Evolutionary conservation across 2,888 invertebrate genomes (phyloP), one percentile per base, ranked within the genome.

Genomic region (Drosophila pegasa): DNA sequence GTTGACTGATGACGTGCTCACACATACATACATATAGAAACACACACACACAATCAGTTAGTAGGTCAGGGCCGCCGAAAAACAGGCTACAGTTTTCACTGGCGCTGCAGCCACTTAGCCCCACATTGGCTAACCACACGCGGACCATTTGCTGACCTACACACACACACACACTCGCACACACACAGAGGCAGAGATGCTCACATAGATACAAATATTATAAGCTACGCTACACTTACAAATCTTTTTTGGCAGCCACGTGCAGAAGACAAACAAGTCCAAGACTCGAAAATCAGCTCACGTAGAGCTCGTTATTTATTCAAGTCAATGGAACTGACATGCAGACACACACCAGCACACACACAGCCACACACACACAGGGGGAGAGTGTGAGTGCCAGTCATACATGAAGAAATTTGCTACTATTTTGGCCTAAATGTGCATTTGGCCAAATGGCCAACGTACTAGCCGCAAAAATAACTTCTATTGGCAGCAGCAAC

Each of bases 371-470:
- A 63, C 22, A 51, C 27, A 62, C 9, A 35, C 8, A 52, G 4
- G 43, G 4, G 7, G 35, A n/a, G 20, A 8, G 20, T n/a, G n/a
- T 9, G 18, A 1, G 5, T 4, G 18, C n/a, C 50, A 25, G 22
- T 14, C 20, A 20, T 10, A 20, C 27, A 51, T n/a, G 35, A 16
- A 25, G 43, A 41, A 61, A 61, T 55, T 75, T 52, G 70, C 72
- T 66, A 65, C 75, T 63, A 75, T 78, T 78, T 67, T 78, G 78
- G 86, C 71, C 82, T 78, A 73, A 85, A 85, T 73, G 79, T 81
- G 79, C 76, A 80, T 65, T 81, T 81, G 69, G 65, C 67, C 54
- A 71, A 81, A 81, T 84, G 76, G 78, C 56, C 71, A 75, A 71
- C 47, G 45, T 47, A 51, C 27, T 61, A 60, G 57, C 75, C 75